Base-by-base conservation (phyloP, 2,888 invertebrate genomes). In the Rambutsinella grinnellia region DNA sequence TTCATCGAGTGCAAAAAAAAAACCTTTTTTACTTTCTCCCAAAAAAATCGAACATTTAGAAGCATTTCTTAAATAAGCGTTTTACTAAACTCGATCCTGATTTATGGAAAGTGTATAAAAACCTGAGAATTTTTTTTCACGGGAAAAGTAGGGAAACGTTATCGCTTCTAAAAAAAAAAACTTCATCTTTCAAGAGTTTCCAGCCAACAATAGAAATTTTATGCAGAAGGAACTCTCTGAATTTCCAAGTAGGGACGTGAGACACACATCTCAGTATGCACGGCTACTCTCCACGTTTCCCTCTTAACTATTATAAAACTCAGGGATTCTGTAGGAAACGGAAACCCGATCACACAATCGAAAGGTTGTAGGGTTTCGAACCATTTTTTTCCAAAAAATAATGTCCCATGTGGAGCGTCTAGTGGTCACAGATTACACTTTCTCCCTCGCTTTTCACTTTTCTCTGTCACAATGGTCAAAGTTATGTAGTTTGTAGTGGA, bases 81-180 rank as follows among this genome's bases (percentile, higher is more conserved):
- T n/a, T n/a, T n/a, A n/a, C n/a, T n/a, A n/a, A n/a, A n/a, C 69
- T 76, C 69, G 63, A 76, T 69, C 76, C 69, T 76, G 76, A 76
- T 76, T 76, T 76, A 76, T 76, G 76, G 68, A 63, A 68, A 70
- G 57, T 62, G 13, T 36, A 36, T 13, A 36, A 36, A 36, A n/a
- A n/a, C 13, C 5, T 8, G 13, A 36, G 13, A 36, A 36, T 5
- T 8, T 36, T 36, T 36, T 36, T 36, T 8, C 6, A 36, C 13
- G 13, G 36, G 13, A 36, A 36, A 36, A 36, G 36, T 5, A 36
- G n/a, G 13, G 3, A 49, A 56, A 56, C 24, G 24, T 27, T 56
- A n/a, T 56, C 56, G 13, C 36, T 36, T 36, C 5, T 36, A 36
- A 13, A 36, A 13, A 36, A 36, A 56, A 56, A 26, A 23, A 27